Percentiles rank a stretch among this genome's conserved stretches.
phyloP scores from a whole-genome alignment of 2,113 vertebrate species.

The Thermophis baileyi region DNA sequence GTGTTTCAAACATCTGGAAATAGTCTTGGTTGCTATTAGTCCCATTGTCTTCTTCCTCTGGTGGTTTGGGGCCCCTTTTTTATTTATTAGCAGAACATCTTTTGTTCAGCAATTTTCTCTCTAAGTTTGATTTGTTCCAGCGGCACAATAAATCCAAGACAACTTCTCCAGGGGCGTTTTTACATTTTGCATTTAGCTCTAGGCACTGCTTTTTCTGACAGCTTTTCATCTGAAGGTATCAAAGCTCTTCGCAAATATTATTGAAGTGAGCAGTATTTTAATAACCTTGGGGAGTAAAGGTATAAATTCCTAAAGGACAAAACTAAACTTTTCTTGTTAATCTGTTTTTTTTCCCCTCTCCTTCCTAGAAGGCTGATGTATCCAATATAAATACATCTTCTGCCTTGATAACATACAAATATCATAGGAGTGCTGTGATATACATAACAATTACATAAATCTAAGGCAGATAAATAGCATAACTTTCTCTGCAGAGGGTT shows the following conservation, averaged over 20 bases:
- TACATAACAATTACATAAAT: neutral
- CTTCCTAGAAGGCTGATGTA: neutral
- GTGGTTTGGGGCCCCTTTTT: neutral
- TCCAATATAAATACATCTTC: neutral
- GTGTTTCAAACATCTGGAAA: neutral
- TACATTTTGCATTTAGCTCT: neutral
- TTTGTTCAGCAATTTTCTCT: neutral
- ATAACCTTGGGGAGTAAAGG: neutral
- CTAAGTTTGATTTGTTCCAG: neutral
- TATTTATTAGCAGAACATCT: neutral
- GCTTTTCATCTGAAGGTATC: conserved; percentile 10
- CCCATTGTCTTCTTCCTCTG: neutral
- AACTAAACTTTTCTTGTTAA: neutral
- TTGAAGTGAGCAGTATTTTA: conserved; percentile 5
- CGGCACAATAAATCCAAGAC: neutral
- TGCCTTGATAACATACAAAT: neutral
- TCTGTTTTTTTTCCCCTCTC: too few species aligned
- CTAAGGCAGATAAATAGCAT: neutral
- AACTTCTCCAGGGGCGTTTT: neutral
- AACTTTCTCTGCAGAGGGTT: too few species aligned
- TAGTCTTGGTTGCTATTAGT: neutral
- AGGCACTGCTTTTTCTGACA: neutral
- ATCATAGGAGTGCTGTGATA: neutral
- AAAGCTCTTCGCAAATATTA: conserved; percentile 20
- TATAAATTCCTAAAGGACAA: neutral